These are phyloP conservation scores for Camelus bactrianus DNA, from an alignment of 2,113 vertebrate genomes.

Conservation along the genomic window DNA sequence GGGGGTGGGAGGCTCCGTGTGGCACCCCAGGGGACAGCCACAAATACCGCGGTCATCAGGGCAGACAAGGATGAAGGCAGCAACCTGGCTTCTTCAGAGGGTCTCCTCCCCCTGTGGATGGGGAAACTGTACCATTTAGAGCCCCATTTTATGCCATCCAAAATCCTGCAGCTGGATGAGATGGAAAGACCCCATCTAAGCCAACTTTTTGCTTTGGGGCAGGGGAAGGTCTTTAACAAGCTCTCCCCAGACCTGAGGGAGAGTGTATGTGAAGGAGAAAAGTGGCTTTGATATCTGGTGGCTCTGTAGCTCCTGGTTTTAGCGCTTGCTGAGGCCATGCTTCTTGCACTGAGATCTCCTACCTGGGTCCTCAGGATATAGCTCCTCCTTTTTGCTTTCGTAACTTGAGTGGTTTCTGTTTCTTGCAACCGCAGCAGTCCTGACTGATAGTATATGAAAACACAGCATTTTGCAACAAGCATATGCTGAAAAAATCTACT, in stretches of 20 bases:
- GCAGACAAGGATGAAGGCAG: neutral
- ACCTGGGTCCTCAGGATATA: neutral
- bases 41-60: neutral
- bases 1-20: neutral
- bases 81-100: neutral
- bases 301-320: neutral
- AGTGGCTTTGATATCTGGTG: too few species aligned
- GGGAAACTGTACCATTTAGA: neutral
- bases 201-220: neutral
- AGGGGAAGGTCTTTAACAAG: neutral
- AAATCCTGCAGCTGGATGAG: neutral
- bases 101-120: neutral
- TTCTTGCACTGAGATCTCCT: neutral
- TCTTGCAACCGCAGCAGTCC: neutral
- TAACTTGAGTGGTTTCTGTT: neutral
- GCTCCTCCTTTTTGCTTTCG: neutral
- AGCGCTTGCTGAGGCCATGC: neutral
- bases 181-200: neutral
- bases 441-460: neutral
- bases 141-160: neutral
- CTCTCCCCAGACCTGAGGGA: neutral
- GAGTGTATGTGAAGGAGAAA: rapidly evolving
- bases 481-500: too few species aligned
- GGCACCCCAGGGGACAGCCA: neutral
- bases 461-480: neutral